phyloP scores from a whole-genome alignment of 1,140 invertebrate genomes.

The Aphelinus atriplicis region DNA sequence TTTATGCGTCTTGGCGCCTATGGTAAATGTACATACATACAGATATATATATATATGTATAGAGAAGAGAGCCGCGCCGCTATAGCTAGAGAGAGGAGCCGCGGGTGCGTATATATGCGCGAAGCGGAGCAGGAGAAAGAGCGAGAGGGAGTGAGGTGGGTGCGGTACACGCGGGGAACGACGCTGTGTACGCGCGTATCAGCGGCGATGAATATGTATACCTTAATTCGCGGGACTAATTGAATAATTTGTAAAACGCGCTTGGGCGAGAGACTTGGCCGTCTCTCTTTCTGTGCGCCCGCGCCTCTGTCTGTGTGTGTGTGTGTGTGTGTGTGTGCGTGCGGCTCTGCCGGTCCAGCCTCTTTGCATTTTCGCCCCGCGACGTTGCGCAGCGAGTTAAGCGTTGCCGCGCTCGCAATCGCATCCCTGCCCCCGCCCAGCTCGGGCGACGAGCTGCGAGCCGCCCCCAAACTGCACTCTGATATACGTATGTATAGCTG shows the following conservation, averaged over 20 bases:
- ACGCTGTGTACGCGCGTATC: constrained; percentile 48
- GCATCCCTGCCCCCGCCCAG: constrained; percentile 1
- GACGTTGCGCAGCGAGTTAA: not conserved
- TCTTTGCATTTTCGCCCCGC: constrained; percentile 44
- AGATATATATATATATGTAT: no score
- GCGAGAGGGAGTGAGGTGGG: constrained; percentile 3
- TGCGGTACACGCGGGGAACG: no score
- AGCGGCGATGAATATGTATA: constrained; percentile 66
- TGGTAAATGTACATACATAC: no score
- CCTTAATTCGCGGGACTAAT: constrained; percentile 67
- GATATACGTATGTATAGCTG: constrained; percentile 31
- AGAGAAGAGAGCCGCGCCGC: no score
- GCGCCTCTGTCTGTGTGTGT: not conserved
- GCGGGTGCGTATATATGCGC: not conserved
- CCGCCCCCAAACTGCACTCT: constrained; percentile 19
- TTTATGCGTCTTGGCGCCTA: constrained; percentile 57
- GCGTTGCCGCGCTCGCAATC: not conserved
- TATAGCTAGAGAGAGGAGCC: constrained; percentile 45
- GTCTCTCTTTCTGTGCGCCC: constrained; percentile 26
- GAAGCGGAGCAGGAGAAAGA: not conserved
- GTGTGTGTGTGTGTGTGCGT: no score
- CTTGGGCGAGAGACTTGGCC: constrained; percentile 27
- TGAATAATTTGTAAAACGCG: constrained; percentile 68
- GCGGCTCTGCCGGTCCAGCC: constrained; percentile 28
- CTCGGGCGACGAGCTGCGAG: constrained; percentile 12